Percentiles rank a stretch among this genome's conserved stretches.
Conservation (phyloP, 2,113 vertebrate genomes). For the Polyodon spathula region DNA sequence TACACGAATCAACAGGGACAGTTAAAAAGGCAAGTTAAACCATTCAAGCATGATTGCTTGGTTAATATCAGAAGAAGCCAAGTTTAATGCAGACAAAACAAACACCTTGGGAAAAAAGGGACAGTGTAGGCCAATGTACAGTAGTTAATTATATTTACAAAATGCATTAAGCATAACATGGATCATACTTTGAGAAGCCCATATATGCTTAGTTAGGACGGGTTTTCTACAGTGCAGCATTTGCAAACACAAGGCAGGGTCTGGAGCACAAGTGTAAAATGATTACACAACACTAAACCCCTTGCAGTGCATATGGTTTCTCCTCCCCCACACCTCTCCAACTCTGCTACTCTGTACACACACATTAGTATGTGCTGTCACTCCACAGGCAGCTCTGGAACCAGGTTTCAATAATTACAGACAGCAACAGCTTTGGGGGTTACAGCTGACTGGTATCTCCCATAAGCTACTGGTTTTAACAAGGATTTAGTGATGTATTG, state of each 20-base stretch:
- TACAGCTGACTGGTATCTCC: slow-evolving; percentile 5
- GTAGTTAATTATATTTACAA: too few species aligned
- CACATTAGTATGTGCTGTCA: slow-evolving; percentile 20
- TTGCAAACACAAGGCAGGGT: not conserved
- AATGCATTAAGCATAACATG: too few species aligned
- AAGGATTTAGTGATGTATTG: slow-evolving; percentile 4
- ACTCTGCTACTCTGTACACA: not conserved
- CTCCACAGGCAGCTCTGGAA: slow-evolving; percentile 34
- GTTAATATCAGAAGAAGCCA: too few species aligned
- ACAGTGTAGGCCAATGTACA: too few species aligned
- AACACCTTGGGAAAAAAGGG: too few species aligned
- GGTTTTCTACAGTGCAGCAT: too few species aligned
- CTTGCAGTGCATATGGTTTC: not conserved
- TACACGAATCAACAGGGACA: too few species aligned
- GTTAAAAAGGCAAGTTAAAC: too few species aligned
- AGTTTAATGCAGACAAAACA: too few species aligned
- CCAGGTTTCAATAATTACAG: slow-evolving; percentile 36
- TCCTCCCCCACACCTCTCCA: not conserved
- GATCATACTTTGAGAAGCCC: too few species aligned
- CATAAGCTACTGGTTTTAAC: not conserved
- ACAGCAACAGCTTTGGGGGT: slow-evolving; percentile 14
- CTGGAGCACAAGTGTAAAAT: not conserved
- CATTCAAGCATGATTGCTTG: too few species aligned
- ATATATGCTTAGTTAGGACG: too few species aligned
- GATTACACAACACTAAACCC: not conserved